Base-by-base conservation (phyloP, 2,113 vertebrate species). In the Callopanchax toddi region DNA sequence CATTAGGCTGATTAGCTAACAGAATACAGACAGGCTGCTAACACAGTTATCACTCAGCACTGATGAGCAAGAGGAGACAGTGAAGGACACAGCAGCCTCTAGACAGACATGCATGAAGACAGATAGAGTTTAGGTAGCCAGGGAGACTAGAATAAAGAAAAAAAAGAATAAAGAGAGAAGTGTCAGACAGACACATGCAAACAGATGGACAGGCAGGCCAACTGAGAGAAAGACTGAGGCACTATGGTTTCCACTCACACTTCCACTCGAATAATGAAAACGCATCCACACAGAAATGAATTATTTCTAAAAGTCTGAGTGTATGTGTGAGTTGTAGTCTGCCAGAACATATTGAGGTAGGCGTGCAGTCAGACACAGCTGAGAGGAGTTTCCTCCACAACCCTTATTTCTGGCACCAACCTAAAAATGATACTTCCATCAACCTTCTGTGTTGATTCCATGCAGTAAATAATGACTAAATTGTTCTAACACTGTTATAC, bases 31-130 rank as follows among this genome's bases (percentile, higher is more conserved):
- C 68, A 73, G 36, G 50, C 57, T 68, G 81, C 73, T 74, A 85
- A 89, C 74, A 72, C 67, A 85, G 79, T 83, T 74, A 85, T 86
- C 82, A 79, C 74, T 85, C 84, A 79, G 56, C 25, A 21, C 60
- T 70, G 74, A 83, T 67, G 69, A 67, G 66, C 67, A 68, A 49
- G 54, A 73, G 58, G 12, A 75, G 86, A 86, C 76, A 87, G 74
- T 44, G 80, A 82, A 81, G 78, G 80, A 67, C 80, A 73, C 63
- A 9, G 49, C 45, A 59, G 78, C 76, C 37, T 79, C 55, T 54
- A 65, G 54, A 82, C 1, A 70, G 53, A 76, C 75, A 74, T 57
- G 62, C 51, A 60, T 54, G 58, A 64, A 76, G 78, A 81, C 76
- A 67, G 82, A 81, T 85, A 75, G 62, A 71, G 76, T 39, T 64